Conservation (phyloP, 2,797 vertebrate genomes). For the Micrastur ruficollis region DNA sequence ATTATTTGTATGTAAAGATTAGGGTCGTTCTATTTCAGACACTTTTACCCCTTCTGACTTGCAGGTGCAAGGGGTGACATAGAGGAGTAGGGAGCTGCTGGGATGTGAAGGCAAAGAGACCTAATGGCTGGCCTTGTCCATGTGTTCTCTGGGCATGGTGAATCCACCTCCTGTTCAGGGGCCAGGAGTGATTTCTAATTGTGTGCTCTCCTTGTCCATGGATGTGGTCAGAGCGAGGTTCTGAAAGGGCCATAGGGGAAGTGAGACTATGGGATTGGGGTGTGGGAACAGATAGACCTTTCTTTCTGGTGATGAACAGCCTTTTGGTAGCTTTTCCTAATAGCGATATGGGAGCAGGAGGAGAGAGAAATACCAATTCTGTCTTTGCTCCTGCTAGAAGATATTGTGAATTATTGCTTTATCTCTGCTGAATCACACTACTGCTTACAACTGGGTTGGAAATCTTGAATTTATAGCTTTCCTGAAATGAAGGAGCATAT, state of each 20-base stretch:
- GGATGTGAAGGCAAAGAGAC: neutral
- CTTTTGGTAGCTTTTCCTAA: neutral
- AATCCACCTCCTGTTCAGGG: neutral
- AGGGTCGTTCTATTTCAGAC: neutral
- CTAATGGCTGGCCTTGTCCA: neutral
- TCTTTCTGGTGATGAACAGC: neutral
- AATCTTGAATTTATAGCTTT: neutral
- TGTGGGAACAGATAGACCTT: neutral
- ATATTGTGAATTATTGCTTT: neutral
- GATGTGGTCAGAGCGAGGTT: neutral
- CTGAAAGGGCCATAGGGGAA: neutral
- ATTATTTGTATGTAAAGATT: neutral
- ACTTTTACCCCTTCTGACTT: neutral
- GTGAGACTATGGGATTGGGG: neutral
- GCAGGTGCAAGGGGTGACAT: neutral
- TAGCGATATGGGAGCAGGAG: neutral
- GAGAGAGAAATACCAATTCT: neutral
- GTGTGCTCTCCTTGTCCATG: rapidly evolving
- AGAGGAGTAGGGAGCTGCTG: neutral
- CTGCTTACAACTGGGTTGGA: neutral
- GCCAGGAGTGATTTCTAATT: neutral
- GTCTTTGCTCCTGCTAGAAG: neutral
- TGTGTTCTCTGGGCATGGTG: rapidly evolving
- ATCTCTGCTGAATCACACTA: neutral
- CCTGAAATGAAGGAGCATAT: neutral